These are phyloP conservation scores for Hydractinia symbiolongicarpus DNA, from an alignment of 30 jellyfish, hydroid and myxozoan genomes.

Conservation along the genomic window DNA sequence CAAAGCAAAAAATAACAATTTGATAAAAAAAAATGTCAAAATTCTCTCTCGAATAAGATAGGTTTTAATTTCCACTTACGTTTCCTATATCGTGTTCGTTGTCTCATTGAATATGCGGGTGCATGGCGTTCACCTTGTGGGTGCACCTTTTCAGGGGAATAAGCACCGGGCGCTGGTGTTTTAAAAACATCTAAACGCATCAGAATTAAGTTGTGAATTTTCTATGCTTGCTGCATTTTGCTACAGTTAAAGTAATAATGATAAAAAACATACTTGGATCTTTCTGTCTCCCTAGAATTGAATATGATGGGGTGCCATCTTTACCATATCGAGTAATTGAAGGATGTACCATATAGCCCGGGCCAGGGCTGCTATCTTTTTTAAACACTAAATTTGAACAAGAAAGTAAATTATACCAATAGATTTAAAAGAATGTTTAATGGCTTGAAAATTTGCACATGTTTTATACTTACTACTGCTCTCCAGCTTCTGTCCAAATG, in stretches of 20 bases:
- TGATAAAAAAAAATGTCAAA: background rate
- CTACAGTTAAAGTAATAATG: background rate
- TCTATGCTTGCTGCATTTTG: too few species aligned
- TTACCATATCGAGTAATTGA: slow-evolving; percentile 68
- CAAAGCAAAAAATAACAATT: background rate
- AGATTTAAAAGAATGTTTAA: background rate
- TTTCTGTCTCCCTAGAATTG: slow-evolving; percentile 85
- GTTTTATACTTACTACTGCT: slow-evolving; percentile 44
- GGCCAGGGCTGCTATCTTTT: slow-evolving; percentile 97
- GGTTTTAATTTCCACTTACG: slow-evolving; percentile 41
- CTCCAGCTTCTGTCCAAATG: slow-evolving; percentile 87
- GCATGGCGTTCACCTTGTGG: slow-evolving; percentile 99
- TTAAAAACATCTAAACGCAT: slow-evolving; percentile 61
- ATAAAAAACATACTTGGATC: slow-evolving; percentile 80
- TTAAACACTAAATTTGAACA: slow-evolving; percentile 59
- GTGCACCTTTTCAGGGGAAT: slow-evolving; percentile 94
- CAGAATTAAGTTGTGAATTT: background rate
- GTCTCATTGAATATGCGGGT: slow-evolving; percentile 92
- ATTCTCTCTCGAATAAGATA: background rate
- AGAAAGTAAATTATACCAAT: background rate
- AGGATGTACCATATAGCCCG: slow-evolving; percentile 90
- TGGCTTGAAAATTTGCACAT: too few species aligned
- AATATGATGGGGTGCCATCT: slow-evolving; percentile 94
- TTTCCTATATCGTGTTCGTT: slow-evolving; percentile 87
- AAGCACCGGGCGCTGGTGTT: slow-evolving; percentile 99